These are phyloP conservation scores for Trachymyrmex cornetzi DNA, from an alignment of 1,140 invertebrate species.

Conservation along the genomic window DNA sequence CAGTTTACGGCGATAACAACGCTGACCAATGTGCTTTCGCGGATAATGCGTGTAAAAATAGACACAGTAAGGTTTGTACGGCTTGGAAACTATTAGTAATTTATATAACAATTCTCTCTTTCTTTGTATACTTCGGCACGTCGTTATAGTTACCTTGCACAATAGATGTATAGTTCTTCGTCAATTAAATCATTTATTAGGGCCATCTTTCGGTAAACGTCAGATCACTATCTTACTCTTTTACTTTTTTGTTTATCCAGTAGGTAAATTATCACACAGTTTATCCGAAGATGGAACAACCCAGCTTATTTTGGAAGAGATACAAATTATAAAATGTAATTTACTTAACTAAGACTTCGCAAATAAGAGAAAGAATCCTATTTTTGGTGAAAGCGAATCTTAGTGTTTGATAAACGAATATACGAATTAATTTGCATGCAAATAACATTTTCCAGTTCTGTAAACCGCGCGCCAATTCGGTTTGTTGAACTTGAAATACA, in stretches of 20 bases:
- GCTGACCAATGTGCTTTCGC: constrained; percentile 30
- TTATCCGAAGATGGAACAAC: too few relatives aligned
- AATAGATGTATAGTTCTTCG: neutral
- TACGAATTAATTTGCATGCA: too few relatives aligned
- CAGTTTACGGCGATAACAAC: constrained; percentile 27
- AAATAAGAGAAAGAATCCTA: too few relatives aligned
- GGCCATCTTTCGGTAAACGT: too few relatives aligned
- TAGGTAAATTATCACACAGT: too few relatives aligned
- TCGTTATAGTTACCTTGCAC: neutral
- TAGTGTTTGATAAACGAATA: too few relatives aligned
- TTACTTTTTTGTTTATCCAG: too few relatives aligned
- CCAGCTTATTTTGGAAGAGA: neutral
- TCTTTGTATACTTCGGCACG: neutral
- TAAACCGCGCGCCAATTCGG: too few relatives aligned
- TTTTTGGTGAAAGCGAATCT: too few relatives aligned
- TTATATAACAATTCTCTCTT: constrained; percentile 1
- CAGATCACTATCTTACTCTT: too few relatives aligned
- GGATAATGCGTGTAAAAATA: constrained; percentile 59
- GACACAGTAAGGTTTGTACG: constrained; percentile 24
- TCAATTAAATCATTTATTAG: neutral
- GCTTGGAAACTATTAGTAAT: constrained; percentile 51
- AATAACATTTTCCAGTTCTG: too few relatives aligned
- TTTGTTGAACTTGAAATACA: too few relatives aligned
- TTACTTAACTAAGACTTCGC: neutral
- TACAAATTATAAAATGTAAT: neutral